These are phyloP conservation scores for Sycobia sp. DNA, from an alignment of 1,140 invertebrate species.

Conservation along the genomic window DNA sequence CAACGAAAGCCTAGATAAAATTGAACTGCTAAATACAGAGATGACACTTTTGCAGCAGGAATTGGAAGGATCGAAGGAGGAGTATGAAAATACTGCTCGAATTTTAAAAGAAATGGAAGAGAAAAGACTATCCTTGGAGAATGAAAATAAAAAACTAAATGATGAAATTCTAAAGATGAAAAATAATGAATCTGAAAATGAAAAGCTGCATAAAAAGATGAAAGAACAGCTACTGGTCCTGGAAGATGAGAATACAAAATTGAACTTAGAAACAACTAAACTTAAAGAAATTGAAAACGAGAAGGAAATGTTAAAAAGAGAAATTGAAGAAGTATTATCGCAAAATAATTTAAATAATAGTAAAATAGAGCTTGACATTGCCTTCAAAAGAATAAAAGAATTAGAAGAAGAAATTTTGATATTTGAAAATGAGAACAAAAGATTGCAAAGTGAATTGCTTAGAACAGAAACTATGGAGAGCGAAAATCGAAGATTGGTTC, in stretches of 20 bases:
- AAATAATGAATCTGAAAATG: no score
- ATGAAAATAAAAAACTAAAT: no score
- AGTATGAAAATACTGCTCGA: conserved; percentile 7
- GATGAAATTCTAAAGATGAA: no score
- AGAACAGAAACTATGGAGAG: not conserved
- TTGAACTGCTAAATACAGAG: conserved; percentile 58
- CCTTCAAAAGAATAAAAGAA: conserved; percentile 36
- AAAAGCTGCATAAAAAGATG: no score
- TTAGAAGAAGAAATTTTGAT: conserved; percentile 38
- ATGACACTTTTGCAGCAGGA: conserved; percentile 57
- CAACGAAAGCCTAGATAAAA: conserved; percentile 50
- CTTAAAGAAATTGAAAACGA: no score
- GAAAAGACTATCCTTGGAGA: not conserved
- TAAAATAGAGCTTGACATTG: not conserved
- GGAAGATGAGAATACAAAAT: no score
- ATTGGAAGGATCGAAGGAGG: conserved; percentile 44
- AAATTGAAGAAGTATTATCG: conserved; percentile 44
- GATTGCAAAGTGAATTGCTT: not conserved
- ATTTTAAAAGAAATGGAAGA: not conserved
- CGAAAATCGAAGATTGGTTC: not conserved
- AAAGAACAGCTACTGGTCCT: no score
- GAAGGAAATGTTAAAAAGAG: conserved; percentile 45
- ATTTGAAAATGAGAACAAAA: conserved; percentile 27
- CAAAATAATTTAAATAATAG: not conserved
- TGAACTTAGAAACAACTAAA: no score